Percentiles rank a stretch among this genome's conserved stretches.
These are phyloP conservation scores for Neocloeon triangulifer DNA, from an alignment of 1,140 invertebrate genomes.

Conservation along the genomic window DNA sequence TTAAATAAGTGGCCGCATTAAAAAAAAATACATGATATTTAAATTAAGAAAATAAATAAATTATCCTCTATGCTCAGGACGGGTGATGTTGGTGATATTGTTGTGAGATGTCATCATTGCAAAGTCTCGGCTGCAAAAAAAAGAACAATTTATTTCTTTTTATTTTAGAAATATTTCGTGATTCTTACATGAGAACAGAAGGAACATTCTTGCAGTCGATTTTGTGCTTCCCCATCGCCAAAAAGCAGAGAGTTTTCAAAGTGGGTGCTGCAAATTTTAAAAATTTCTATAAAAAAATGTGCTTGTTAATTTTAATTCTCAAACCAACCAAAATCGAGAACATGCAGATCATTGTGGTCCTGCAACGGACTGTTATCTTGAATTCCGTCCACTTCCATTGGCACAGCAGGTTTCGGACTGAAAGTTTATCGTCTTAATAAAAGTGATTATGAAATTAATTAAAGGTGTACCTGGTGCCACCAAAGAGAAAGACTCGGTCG, in stretches of 20 bases:
- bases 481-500: conserved; percentile 55
- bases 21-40: too few relatives aligned
- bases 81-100: too few relatives aligned
- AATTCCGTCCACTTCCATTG: conserved; percentile 8
- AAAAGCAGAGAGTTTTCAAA: conserved; percentile 39
- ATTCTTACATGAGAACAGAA: too few relatives aligned
- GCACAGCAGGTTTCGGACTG: conserved; percentile 1
- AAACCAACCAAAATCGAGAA: conserved; percentile 40
- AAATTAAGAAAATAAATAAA: too few relatives aligned
- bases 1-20: too few relatives aligned
- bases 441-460: conserved; percentile 5
- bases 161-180: too few relatives aligned
- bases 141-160: too few relatives aligned
- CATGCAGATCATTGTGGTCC: conserved; percentile 54
- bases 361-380: conserved; percentile 26
- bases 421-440: neutral
- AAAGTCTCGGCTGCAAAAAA: too few relatives aligned
- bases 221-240: conserved; percentile 33
- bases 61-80: too few relatives aligned
- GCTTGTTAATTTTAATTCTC: conserved; percentile 2
- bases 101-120: too few relatives aligned
- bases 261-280: conserved; percentile 33
- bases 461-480: conserved; percentile 46
- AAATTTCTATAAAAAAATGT: neutral
- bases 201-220: too few relatives aligned